Evolutionary conservation across 2,797 vertebrate species (phyloP).

Genomic region (Apogon hyalosoma): DNA sequence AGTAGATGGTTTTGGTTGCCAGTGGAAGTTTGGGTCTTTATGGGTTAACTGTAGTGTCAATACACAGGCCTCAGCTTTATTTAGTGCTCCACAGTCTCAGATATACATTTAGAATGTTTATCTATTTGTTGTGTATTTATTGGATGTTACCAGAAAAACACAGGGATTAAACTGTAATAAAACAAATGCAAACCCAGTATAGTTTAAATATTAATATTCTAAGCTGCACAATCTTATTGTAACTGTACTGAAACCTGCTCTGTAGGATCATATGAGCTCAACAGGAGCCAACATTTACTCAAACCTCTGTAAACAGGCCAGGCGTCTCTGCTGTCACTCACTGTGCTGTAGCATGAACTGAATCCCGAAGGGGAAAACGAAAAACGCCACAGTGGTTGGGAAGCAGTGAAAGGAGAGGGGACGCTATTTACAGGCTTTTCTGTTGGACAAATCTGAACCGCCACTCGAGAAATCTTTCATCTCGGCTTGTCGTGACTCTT

Average conservation of each 20-base stretch:
- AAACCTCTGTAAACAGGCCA: constrained; percentile 1
- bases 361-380: not conserved
- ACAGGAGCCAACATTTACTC: constrained; percentile 10
- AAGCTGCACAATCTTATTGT: not conserved
- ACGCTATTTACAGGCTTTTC: not conserved
- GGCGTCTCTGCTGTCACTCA: constrained; percentile 11
- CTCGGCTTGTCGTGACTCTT: not conserved
- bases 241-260: constrained; percentile 7
- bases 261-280: constrained; percentile 11
- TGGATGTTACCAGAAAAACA: not conserved
- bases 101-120: no score
- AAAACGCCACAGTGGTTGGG: not conserved
- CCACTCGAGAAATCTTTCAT: not conserved
- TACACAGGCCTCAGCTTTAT: no score
- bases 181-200: not conserved
- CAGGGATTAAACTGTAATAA: not conserved
- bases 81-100: no score
- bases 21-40: no score
- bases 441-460: constrained; percentile 1
- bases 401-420: not conserved
- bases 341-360: not conserved
- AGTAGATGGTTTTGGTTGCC: no score
- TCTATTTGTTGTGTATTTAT: not conserved
- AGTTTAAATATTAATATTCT: not conserved
- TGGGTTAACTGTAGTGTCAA: no score